A percentile compares a stretch with the other conserved stretches of the same genome.
These are phyloP conservation scores for Danionella dracula DNA, from an alignment of 2,797 vertebrate genomes.

Conservation along the genomic window DNA sequence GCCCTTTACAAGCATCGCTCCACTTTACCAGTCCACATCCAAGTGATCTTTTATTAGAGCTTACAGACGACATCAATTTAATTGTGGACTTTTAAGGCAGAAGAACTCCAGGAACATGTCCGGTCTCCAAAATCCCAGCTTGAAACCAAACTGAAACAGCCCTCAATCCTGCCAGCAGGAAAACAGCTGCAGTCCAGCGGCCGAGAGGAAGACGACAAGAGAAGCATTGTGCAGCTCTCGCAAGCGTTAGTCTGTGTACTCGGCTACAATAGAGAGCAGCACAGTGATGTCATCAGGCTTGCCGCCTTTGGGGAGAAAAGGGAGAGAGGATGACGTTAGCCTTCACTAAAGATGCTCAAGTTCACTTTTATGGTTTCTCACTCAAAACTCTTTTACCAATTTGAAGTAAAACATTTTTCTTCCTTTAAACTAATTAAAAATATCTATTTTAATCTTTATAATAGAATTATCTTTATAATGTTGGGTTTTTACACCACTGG, in stretches of 20 bases:
- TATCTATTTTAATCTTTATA: no score
- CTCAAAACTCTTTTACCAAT: no score
- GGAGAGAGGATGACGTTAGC: not conserved
- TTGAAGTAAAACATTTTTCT: no score
- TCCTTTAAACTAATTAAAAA: no score
- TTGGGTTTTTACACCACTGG: no score
- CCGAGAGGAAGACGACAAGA: constrained; percentile 43
- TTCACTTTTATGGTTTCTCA: no score
- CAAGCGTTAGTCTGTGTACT: constrained; percentile 87
- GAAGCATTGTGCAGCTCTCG: constrained; percentile 17
- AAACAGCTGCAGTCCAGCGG: constrained; percentile 45
- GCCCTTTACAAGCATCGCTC: constrained; percentile 9
- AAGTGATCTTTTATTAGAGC: not conserved
- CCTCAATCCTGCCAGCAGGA: constrained; percentile 70
- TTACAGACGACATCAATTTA: not conserved
- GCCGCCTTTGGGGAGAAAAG: constrained; percentile 73
- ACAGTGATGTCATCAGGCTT: constrained; percentile 99
- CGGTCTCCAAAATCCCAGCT: constrained; percentile 9
- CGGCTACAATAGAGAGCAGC: constrained; percentile 94
- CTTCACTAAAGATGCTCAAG: no score
- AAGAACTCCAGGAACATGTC: constrained; percentile 14
- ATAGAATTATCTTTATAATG: no score
- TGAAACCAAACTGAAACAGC: constrained; percentile 25
- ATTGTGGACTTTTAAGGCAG: not conserved
- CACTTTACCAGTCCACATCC: not conserved